These are phyloP conservation scores for Zosterops hypoxanthus DNA, from an alignment of 2,113 vertebrate genomes.

Conservation along the genomic window DNA sequence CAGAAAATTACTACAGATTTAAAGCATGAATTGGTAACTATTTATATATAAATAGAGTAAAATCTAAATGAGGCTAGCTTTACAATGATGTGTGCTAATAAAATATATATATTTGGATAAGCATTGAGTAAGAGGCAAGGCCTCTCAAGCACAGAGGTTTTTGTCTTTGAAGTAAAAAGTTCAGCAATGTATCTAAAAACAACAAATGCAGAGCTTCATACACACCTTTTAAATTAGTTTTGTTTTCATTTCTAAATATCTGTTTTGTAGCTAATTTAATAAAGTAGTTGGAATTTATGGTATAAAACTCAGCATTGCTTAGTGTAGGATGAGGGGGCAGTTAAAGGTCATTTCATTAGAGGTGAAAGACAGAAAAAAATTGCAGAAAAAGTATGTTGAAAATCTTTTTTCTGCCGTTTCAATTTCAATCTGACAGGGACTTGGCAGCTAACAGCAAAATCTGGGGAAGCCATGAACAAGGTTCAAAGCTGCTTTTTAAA, in stretches of 20 bases:
- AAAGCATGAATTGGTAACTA: background rate
- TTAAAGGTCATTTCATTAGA: constrained; percentile 72
- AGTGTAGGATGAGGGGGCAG: constrained; percentile 58
- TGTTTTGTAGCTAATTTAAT: constrained; percentile 74
- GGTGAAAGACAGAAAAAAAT: constrained; percentile 73
- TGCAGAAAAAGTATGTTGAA: constrained; percentile 64
- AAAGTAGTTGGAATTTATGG: constrained; percentile 59
- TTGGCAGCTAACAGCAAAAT: constrained; percentile 71
- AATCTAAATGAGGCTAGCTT: constrained; percentile 11
- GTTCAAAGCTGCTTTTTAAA: constrained; percentile 71
- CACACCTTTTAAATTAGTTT: constrained; percentile 54
- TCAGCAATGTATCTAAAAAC: constrained; percentile 54
- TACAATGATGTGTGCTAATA: constrained; percentile 9
- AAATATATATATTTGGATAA: constrained; percentile 44
- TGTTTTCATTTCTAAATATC: constrained; percentile 67
- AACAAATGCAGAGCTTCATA: constrained; percentile 24
- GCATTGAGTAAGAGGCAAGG: constrained; percentile 9
- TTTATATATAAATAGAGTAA: background rate
- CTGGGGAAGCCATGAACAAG: constrained; percentile 65
- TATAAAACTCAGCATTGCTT: constrained; percentile 61
- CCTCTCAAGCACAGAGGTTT: background rate
- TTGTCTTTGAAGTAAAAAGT: constrained; percentile 18
- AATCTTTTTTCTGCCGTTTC: constrained; percentile 68
- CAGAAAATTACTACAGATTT: background rate
- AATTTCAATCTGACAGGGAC: constrained; percentile 65